These are phyloP conservation scores for Atrichornis clamosus DNA, from an alignment of 2,113 vertebrate species.

Conservation along the genomic window DNA sequence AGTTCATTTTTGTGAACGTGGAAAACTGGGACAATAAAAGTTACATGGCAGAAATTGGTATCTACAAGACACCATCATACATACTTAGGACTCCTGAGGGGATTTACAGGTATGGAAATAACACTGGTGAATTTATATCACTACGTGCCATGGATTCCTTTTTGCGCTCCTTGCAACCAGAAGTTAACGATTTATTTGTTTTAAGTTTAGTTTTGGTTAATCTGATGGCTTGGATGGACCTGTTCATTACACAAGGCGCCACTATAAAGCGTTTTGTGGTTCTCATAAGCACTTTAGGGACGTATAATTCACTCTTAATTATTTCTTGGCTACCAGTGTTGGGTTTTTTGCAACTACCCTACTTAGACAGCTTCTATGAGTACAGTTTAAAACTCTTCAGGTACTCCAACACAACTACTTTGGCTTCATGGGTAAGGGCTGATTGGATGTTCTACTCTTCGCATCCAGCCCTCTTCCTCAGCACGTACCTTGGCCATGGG, in stretches of 20 bases:
- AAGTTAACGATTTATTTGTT: slow-evolving; percentile 96
- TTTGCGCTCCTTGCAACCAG: slow-evolving; percentile 91
- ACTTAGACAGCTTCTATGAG: slow-evolving; percentile 90
- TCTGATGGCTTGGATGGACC: slow-evolving; percentile 98
- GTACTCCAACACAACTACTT: slow-evolving; percentile 90
- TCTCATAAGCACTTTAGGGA: slow-evolving; percentile 96
- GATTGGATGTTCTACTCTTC: slow-evolving; percentile 99
- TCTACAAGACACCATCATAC: slow-evolving; percentile 87
- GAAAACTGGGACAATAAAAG: slow-evolving; percentile 88
- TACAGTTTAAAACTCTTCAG: slow-evolving; percentile 94
- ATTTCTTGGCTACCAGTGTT: slow-evolving; percentile 98
- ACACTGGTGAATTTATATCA: slow-evolving; percentile 91
- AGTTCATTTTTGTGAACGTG: slow-evolving; percentile 96
- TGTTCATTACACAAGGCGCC: slow-evolving; percentile 96
- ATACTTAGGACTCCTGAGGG: slow-evolving; percentile 96
- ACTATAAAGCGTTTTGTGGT: slow-evolving; percentile 97
- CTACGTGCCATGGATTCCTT: slow-evolving; percentile 94
- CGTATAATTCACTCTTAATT: slow-evolving; percentile 94
- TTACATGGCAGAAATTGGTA: slow-evolving; percentile 84
- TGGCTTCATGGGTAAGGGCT: slow-evolving; percentile 91
- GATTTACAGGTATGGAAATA: slow-evolving; percentile 93
- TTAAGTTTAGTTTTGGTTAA: slow-evolving; percentile 95
- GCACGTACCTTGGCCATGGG: slow-evolving; percentile 92
- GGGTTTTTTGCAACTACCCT: slow-evolving; percentile 93
- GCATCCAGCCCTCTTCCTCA: slow-evolving; percentile 93